Percentiles rank a stretch among this genome's conserved stretches.
phyloP scores from a whole-genome alignment of 2,797 vertebrate species.

The Mus spretus region DNA sequence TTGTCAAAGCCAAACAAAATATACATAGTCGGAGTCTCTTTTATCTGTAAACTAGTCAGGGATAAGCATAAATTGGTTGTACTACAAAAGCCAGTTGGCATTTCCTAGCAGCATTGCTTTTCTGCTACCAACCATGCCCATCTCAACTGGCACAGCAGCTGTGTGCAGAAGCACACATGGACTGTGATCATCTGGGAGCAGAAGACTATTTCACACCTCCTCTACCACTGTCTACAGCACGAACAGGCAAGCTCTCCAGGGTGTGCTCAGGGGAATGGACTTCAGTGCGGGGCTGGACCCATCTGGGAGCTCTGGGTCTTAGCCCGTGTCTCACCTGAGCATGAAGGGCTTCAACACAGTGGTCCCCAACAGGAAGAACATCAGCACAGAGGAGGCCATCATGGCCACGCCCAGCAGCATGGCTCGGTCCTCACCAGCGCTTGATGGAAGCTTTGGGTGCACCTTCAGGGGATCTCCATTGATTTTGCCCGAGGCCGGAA shows the following conservation, averaged over 20 bases:
- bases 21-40: background rate
- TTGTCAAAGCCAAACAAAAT: background rate
- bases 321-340: conserved; percentile 88
- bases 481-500: conserved; percentile 75
- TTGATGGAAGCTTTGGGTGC: conserved; percentile 85
- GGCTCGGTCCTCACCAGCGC: conserved; percentile 92
- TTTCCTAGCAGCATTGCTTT: background rate
- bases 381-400: conserved; percentile 93
- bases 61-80: background rate
- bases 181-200: background rate
- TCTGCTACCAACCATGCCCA: background rate
- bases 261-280: background rate
- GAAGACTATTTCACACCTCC: background rate
- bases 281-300: background rate
- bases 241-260: background rate
- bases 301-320: background rate
- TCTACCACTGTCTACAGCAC: background rate
- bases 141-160: background rate
- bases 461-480: conserved; percentile 76
- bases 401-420: conserved; percentile 91
- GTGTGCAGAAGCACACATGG: background rate
- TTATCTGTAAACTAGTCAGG: background rate
- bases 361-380: conserved; percentile 93
- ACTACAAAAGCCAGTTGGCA: background rate
- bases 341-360: conserved; percentile 90